Percentiles rank a stretch among this genome's conserved stretches.
Evolutionary conservation across 2,113 vertebrate species (phyloP).

Genomic region (Cavia porcellus): DNA sequence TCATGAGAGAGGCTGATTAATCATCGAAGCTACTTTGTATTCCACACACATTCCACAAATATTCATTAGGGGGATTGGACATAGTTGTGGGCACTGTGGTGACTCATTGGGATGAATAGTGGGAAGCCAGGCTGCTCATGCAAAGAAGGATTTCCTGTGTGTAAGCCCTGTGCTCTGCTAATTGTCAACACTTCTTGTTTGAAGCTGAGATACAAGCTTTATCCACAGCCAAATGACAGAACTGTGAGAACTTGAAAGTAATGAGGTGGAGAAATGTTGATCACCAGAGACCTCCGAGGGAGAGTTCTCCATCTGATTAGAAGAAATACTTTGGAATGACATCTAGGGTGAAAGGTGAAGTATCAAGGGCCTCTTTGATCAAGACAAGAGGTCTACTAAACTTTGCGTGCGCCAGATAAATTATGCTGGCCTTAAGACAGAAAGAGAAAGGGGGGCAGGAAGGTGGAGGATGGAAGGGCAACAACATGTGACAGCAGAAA

Average conservation of each 20-base stretch:
- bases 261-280: slow-evolving; percentile 58
- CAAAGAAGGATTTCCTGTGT: background rate
- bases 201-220: background rate
- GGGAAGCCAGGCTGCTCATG: background rate
- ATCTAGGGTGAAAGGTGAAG: slow-evolving; percentile 61
- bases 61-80: background rate
- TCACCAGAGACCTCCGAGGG: slow-evolving; percentile 42
- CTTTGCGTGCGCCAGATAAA: slow-evolving; percentile 38
- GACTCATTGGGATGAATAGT: background rate
- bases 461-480: background rate
- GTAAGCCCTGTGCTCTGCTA: background rate
- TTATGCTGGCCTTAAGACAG: background rate
- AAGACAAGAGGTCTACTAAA: slow-evolving; percentile 35
- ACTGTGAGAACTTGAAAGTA: slow-evolving; percentile 22
- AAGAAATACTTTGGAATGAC: slow-evolving; percentile 68
- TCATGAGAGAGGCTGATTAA: background rate
- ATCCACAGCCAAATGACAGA: background rate
- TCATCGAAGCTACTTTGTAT: background rate
- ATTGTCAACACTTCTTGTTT: slow-evolving; percentile 26
- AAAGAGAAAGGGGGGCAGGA: background rate
- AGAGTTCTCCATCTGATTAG: slow-evolving; percentile 57
- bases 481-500: background rate
- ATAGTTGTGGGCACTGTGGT: background rate
- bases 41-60: background rate
- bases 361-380: slow-evolving; percentile 65